Evolutionary conservation across 2,888 invertebrate genomes (phyloP).

Genomic region (Xanthia togata): DNA sequence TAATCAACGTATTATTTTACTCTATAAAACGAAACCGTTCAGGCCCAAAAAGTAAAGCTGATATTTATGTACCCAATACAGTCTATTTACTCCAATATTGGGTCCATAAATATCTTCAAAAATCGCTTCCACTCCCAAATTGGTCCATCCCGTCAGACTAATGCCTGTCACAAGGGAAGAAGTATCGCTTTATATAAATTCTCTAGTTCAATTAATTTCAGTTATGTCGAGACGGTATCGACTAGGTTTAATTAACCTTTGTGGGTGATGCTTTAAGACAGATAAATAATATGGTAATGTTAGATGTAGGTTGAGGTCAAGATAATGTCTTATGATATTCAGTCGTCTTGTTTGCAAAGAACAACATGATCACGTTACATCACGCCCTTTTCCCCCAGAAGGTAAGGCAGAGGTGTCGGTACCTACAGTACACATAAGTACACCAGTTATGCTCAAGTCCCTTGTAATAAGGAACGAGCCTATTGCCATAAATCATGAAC

Average conservation of each 20-base stretch:
- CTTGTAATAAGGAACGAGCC: background rate
- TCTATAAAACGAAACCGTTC: background rate
- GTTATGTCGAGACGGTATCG: constrained; percentile 83
- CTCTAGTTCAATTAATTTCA: constrained; percentile 85
- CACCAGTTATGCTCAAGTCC: background rate
- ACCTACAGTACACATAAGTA: too few species aligned
- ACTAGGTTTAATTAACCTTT: constrained; percentile 83
- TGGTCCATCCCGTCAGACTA: constrained; percentile 67
- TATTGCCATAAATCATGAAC: too few species aligned
- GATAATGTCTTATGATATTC: background rate
- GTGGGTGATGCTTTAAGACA: constrained; percentile 58
- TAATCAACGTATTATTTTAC: background rate
- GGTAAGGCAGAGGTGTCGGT: too few species aligned
- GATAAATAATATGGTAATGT: constrained; percentile 43
- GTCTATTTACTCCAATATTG: constrained; percentile 36
- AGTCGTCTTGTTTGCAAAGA: too few species aligned
- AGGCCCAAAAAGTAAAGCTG: background rate
- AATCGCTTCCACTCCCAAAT: constrained; percentile 64
- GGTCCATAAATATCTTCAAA: constrained; percentile 38
- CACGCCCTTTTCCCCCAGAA: too few species aligned
- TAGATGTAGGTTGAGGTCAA: constrained; percentile 11
- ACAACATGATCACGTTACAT: too few species aligned
- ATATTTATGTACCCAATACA: constrained; percentile 32
- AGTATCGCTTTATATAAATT: constrained; percentile 87
- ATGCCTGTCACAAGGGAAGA: constrained; percentile 83